Evolutionary conservation across 2,888 invertebrate genomes (phyloP), one percentile per base, ranked within the genome.

Genomic region (Drosophila longiperda): DNA sequence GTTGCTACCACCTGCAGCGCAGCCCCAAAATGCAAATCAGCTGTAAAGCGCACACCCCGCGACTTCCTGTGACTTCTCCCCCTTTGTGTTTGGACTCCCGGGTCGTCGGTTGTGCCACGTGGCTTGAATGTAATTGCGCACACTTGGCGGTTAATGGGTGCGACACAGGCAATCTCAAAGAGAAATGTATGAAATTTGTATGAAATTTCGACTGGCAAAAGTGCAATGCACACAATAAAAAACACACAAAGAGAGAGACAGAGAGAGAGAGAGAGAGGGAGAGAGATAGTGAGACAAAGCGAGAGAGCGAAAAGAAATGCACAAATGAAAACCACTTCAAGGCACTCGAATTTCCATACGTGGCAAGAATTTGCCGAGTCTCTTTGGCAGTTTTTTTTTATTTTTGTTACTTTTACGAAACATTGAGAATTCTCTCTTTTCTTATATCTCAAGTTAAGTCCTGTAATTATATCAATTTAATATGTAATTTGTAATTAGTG

Each of bases 161-260:
- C 90, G 89, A 90, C 87, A 86, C 83, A 68, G 87, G 89, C 90
- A 80, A 86, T 83, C 87, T 89, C 73, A 77, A 83, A 87, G 80
- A 86, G 90, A 86, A 80, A 69, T 80, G 89, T 82, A 90, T 86
- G 78, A 85, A 85, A 85, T 88, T 85, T 85, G 86, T 90, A 88
- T 84, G 86, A 77, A 78, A 69, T 75, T 80, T 72, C 70, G 88
- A 69, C 88, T 32, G 80, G 64, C 66, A 85, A 90, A 89, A 84
- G 84, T 87, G 84, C 90, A 84, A 72, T 57, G 63, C 74, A 68
- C 57, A 84, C 73, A 84, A 78, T 68, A 63, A 66, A 72, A 69
- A 15, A 11, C 42, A 32, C 42, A 40, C 20, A 34, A 12, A 34
- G 29, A 26, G 11, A n/a, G n/a, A n/a, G n/a, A n/a, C n/a, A n/a